Base-by-base conservation (phyloP, 2,113 vertebrate genomes). In the Gracilinanus agilis region DNA sequence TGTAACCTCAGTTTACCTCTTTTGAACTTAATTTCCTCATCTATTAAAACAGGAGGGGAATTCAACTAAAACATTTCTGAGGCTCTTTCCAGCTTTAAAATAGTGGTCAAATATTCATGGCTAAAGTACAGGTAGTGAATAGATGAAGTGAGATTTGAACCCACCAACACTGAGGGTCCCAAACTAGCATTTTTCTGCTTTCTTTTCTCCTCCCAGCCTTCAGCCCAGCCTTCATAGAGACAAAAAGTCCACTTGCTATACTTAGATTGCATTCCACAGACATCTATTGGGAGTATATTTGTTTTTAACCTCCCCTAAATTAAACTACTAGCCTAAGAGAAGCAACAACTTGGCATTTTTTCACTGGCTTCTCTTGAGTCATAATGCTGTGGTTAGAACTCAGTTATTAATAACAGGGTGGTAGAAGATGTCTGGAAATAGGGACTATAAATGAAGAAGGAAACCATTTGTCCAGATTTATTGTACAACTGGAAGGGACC, bases 281-380 rank as follows among this genome's bases (percentile, higher is more conserved):
- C 49, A 67, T n/a, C 40, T 92, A 89, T 3, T 94, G 44, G 61
- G 29, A 55, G 49, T 44, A 89, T 95, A 89, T 90, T 95, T 93
- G 55, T 40, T 92, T 53, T 94, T 93, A 53, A 55, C 91, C 29
- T 88, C 19, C 16, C 67, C 13, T 10, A 6, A 91, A 54, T 67
- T 95, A 93, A 83, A 61, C 89, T 88, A 40, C 90, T 54, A 88
- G 49, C 90, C 58, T 49, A 75, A 53, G 90, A 54, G 29, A 96
- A 94, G 24, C 55, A 94, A 16, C 44, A 5, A 88, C 7, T 53
- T 92, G 83, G 83, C 90, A 53, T 93, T 96, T 96, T 55, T 34
- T 94, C 58, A 90, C 61, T 94, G 93, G 91, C 88, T 89, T 94
- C 67, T 83, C 67, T 83, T 83, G n/a, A 29, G n/a, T 83, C 40